Percentiles rank a stretch among this genome's conserved stretches.
phyloP scores from a whole-genome alignment of 2,888 invertebrate species.

The Dorcus hopei region DNA sequence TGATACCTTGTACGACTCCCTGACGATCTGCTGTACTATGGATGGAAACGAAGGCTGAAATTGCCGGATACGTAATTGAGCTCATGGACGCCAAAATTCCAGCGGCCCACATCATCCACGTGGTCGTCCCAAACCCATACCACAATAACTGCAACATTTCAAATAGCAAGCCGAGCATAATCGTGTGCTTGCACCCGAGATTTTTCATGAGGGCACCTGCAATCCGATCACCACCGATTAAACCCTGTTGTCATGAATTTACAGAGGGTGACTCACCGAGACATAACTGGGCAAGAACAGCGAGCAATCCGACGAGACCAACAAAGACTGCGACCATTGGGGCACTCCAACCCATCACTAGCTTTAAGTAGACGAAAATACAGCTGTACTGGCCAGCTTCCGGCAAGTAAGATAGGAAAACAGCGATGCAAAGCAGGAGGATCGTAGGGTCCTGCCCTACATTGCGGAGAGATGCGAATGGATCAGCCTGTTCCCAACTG shows the following conservation, averaged over 20 bases:
- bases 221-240: neutral
- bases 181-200: slow-evolving; percentile 93
- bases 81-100: slow-evolving; percentile 94
- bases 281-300: slow-evolving; percentile 91
- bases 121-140: slow-evolving; percentile 95
- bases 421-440: slow-evolving; percentile 93
- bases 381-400: slow-evolving; percentile 99
- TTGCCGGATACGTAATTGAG: slow-evolving; percentile 97
- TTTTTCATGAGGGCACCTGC: slow-evolving; percentile 58
- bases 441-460: slow-evolving; percentile 95
- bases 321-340: slow-evolving; percentile 97
- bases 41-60: slow-evolving; percentile 96
- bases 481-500: slow-evolving; percentile 98
- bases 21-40: slow-evolving; percentile 98
- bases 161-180: slow-evolving; percentile 93
- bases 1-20: slow-evolving; percentile 57
- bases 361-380: slow-evolving; percentile 97
- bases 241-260: neutral
- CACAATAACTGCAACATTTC: slow-evolving; percentile 96
- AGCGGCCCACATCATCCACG: slow-evolving; percentile 99
- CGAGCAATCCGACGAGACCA: slow-evolving; percentile 93
- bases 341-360: slow-evolving; percentile 93
- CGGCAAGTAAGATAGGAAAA: slow-evolving; percentile 95
- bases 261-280: slow-evolving; percentile 52
- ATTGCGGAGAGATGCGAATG: slow-evolving; percentile 88